Conservation (phyloP, 53 echinoderm and acorn worm species). For the Luidia sarsii region DNA sequence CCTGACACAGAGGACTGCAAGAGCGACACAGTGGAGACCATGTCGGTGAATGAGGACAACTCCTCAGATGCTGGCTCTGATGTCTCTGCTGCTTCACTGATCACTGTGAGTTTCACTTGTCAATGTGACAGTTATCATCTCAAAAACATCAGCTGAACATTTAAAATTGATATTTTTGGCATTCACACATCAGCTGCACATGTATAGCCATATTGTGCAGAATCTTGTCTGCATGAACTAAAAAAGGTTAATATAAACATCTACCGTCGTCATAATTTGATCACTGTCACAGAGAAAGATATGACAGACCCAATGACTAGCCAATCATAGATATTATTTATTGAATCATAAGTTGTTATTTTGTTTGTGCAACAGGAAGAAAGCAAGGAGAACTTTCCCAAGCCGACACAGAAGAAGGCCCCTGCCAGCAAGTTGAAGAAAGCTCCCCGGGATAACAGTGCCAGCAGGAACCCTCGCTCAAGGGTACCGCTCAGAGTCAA, state of each 20-base stretch:
- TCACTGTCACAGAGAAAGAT: too few relatives aligned
- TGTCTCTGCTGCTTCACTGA: conserved; percentile 8
- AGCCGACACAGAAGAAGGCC: conserved; percentile 26
- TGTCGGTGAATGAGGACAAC: conserved; percentile 38
- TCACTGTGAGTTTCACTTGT: conserved; percentile 18
- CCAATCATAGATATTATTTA: too few relatives aligned
- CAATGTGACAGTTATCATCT: not conserved
- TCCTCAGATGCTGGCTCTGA: conserved; percentile 25
- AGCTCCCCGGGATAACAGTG: conserved; percentile 15
- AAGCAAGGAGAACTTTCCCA: conserved; percentile 29
- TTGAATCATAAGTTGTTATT: too few relatives aligned
- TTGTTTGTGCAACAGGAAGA: conserved; percentile 18
- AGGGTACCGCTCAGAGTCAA: conserved; percentile 19
- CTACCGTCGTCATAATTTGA: too few relatives aligned
- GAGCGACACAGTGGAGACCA: conserved; percentile 15
- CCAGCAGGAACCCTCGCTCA: conserved; percentile 12
- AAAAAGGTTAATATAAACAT: too few relatives aligned
- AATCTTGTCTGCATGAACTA: too few relatives aligned
- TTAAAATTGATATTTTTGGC: too few relatives aligned
- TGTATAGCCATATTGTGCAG: too few relatives aligned
- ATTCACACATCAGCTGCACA: too few relatives aligned
- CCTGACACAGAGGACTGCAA: conserved; percentile 10
- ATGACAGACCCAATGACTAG: too few relatives aligned
- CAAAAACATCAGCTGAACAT: too few relatives aligned
- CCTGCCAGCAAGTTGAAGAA: conserved; percentile 23